Conservation (phyloP, 1,140 invertebrate genomes). For the Neodiprion virginianus region DNA sequence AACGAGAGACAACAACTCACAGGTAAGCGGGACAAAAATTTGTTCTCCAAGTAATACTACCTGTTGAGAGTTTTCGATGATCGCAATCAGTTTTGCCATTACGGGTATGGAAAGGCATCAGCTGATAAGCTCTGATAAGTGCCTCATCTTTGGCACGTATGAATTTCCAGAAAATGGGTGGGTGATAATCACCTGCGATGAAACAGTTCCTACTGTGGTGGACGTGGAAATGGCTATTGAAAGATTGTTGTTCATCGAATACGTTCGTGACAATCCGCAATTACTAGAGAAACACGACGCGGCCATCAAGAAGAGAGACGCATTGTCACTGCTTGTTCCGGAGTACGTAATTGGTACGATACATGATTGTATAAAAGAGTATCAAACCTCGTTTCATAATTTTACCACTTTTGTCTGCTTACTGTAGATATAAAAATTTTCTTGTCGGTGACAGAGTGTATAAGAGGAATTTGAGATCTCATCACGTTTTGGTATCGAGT, state of each 20-base stretch:
- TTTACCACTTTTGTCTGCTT: no score
- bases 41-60: background rate
- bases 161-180: conserved; percentile 35
- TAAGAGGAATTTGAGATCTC: background rate
- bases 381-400: no score
- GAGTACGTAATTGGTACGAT: conserved; percentile 47
- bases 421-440: no score
- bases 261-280: conserved; percentile 12
- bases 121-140: background rate
- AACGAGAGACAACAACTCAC: background rate
- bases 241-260: conserved; percentile 41
- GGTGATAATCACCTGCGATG: conserved; percentile 42
- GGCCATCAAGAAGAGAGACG: conserved; percentile 21
- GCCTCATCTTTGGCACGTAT: background rate
- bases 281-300: background rate
- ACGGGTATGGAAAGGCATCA: background rate
- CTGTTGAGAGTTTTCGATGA: background rate
- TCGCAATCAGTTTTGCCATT: background rate
- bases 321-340: conserved; percentile 46
- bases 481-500: background rate
- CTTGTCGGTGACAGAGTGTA: no score
- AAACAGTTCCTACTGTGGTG: conserved; percentile 36
- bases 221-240: conserved; percentile 61
- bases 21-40: background rate
- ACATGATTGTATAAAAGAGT: background rate